Percentiles rank a stretch among this genome's conserved stretches.
Conservation (phyloP, 2,797 vertebrate species). For the Varecia variegata region DNA sequence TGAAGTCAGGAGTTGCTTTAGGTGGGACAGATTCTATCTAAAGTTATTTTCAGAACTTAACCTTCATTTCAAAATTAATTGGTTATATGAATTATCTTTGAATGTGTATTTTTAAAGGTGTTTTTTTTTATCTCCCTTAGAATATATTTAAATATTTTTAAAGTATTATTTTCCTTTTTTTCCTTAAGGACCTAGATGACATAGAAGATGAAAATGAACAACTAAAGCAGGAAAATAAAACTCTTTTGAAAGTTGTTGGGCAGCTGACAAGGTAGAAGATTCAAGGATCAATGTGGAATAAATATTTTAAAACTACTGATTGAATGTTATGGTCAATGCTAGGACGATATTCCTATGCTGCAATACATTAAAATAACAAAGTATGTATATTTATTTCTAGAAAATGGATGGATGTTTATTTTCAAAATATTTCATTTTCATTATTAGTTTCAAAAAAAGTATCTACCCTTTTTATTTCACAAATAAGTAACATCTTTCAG, state of each 20-base stretch:
- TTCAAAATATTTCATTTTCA: slow-evolving; percentile 80
- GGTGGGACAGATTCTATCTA: not conserved
- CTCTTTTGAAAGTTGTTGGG: slow-evolving; percentile 98
- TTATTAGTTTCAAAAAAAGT: slow-evolving; percentile 75
- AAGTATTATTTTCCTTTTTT: slow-evolving; percentile 50
- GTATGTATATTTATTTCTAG: slow-evolving; percentile 88
- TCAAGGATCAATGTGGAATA: slow-evolving; percentile 75
- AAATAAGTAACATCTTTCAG: slow-evolving; percentile 69
- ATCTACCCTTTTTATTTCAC: slow-evolving; percentile 68
- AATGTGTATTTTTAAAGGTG: not conserved
- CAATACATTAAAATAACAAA: slow-evolving; percentile 81
- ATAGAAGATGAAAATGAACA: slow-evolving; percentile 99
- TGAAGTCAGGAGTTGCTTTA: not conserved
- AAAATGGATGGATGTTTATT: slow-evolving; percentile 82
- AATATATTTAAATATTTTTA: not conserved
- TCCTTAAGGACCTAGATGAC: slow-evolving; percentile 95
- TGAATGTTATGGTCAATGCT: slow-evolving; percentile 82
- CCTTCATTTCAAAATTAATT: not conserved
- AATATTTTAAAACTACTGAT: slow-evolving; percentile 87
- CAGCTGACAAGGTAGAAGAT: slow-evolving; percentile 98
- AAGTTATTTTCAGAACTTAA: slow-evolving; percentile 18
- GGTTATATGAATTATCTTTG: not conserved
- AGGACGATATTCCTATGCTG: slow-evolving; percentile 80
- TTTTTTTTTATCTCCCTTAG: not conserved
- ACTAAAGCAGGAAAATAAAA: slow-evolving; percentile 99